Base-by-base conservation (phyloP, 53 echinoderm and acorn worm species). In the Temnopleurus reevesii region DNA sequence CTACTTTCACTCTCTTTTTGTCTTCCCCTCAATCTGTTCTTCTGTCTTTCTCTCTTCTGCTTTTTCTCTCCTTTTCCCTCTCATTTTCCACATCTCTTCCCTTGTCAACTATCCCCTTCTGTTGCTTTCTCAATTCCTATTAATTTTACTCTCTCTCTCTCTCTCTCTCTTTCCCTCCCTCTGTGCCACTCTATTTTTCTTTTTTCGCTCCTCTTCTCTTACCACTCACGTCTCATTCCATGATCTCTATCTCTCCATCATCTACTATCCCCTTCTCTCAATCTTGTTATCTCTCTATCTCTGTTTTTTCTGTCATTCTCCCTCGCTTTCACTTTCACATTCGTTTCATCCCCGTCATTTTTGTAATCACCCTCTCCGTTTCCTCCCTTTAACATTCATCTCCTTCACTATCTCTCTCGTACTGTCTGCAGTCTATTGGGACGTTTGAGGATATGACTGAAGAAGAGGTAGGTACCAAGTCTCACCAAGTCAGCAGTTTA, bases 361-460 rank as follows among this genome's bases (percentile, higher is more conserved):
- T 3, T 13, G 0, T 8, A 5, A 10, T 65, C 29, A 12, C 65
- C 31, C 4, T 41, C 76, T 43, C 44, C 21, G 18, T n/a, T 1
- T 43, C 44, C 3, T 41, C 36, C 24, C n/a, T 21, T n/a, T n/a
- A n/a, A n/a, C n/a, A n/a, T n/a, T n/a, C n/a, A n/a, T n/a, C 76
- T 23, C 43, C 21, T 9, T 2, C 15, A 26, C 10, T 17, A 18
- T 49, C 13, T 26, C 45, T 60, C 4, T 15, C 12, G 77, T 43
- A 24, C 18, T 86, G 25, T 86, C 76, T 46, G 36, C 90, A 95
- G 95, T 91, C 96, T 19, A 91, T 96, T 53, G 94, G 92, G 36
- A 93, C 93, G 24, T 92, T 94, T 91, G 96, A 94, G 76, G 96
- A 93, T 60, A 94, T 93, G 93, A 83, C 96, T 12, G 86, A 84